Percentiles rank a stretch among this genome's conserved stretches.
Evolutionary conservation across 2,113 vertebrate genomes (phyloP).

Genomic region (Brachypteracias leptosomus): DNA sequence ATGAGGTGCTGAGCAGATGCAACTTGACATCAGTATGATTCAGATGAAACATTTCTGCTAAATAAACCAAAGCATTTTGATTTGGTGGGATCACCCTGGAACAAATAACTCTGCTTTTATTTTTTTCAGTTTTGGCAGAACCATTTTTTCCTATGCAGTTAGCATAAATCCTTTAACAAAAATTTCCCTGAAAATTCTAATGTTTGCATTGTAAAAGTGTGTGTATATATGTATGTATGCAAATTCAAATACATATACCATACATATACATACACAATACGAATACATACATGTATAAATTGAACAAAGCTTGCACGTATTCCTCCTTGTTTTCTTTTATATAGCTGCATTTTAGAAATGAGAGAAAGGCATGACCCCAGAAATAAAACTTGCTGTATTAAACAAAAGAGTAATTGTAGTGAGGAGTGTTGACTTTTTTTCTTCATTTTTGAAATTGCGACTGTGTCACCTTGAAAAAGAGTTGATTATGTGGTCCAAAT

Average conservation of each 20-base stretch:
- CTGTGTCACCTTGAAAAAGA: conserved; percentile 17
- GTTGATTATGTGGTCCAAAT: background rate
- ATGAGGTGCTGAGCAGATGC: background rate
- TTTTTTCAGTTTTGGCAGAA: background rate
- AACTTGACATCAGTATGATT: conserved; percentile 34
- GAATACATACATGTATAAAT: background rate
- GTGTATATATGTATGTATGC: background rate
- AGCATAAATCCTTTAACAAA: background rate
- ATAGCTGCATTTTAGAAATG: background rate
- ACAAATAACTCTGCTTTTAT: conserved; percentile 1
- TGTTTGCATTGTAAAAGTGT: background rate
- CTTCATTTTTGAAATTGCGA: background rate
- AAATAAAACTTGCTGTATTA: background rate
- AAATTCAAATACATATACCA: background rate
- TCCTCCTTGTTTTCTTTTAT: background rate
- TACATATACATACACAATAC: too few species aligned
- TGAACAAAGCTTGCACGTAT: background rate
- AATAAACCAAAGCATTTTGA: conserved; percentile 33
- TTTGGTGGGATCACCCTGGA: background rate
- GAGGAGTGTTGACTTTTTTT: background rate
- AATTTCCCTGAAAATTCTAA: background rate
- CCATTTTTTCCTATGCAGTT: background rate
- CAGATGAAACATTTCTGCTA: conserved; percentile 38
- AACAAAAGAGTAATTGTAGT: background rate
- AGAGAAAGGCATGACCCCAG: background rate